Evolutionary conservation across 2,113 vertebrate species (phyloP), one percentile per base, ranked within the genome.

Genomic region (Zosterops japonicus): DNA sequence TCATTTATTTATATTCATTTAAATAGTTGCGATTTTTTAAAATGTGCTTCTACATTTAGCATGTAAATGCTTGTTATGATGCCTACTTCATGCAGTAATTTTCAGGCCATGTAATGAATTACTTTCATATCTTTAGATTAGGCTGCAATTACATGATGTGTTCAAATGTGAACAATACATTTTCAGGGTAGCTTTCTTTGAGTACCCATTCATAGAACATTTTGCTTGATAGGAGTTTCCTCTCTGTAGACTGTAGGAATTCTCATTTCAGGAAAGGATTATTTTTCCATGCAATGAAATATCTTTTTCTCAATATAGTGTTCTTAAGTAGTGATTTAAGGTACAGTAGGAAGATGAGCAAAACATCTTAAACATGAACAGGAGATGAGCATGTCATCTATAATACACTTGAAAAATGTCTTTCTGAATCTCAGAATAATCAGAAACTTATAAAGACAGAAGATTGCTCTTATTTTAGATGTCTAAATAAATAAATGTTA

Each of bases 1-100:
- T 71, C 28, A 76, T 94, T 88, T 96, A 85, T 96, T 91, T 50
- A n/a, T 69, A 92, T 67, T 87, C 20, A 87, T 93, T 92, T 93
- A 89, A 96, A 95, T 28, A 74, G 11, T 5, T 61, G 28, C 8
- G 3, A 0, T 42, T 50, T 69, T 57, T 41, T 59, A 1, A 72
- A 76, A 67, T 63, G 79, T 95, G 88, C 64, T 83, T 20, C 85
- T 59, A 2, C 13, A 87, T 95, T 89, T 89, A 68, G 67, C 80
- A 49, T 28, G 24, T 55, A 78, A 55, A 70, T 81, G 25, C 39
- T 68, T 86, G 65, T 55, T 65, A 86, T 39, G 6, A 50, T 80
- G 81, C 41, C 36, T 65, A 59, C 24, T 76, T 92, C 81, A 82
- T 23, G 8, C 64, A 35, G 60, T 89, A 74, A 90, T 95, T 96